Base-by-base conservation (phyloP, 2,888 invertebrate genomes). In the Pammene aurita region DNA sequence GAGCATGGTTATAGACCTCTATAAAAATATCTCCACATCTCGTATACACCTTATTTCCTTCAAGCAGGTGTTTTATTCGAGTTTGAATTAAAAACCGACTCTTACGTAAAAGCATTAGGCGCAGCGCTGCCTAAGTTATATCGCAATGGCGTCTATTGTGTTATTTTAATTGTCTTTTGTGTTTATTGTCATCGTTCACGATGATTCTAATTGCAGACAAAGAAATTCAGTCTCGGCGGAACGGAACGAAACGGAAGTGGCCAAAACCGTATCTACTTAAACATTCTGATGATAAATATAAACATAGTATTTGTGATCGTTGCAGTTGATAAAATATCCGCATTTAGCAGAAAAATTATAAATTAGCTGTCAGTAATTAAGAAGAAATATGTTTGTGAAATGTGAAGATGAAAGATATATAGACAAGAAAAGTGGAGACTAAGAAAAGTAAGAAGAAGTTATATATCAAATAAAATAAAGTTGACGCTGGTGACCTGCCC, bases 191-290 rank as follows among this genome's bases (percentile, higher is more conserved):
- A 58, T 44, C 35, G 52, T 16, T 44, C 35, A 38, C 44, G 46
- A n/a, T 35, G 57, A 50, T 50, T 50, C 58, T 54, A 58, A 66
- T 54, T 58, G 42, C 52, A 66, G 42, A 66, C 66, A 60, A 52
- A 58, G 52, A 52, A 63, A 57, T 57, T 63, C 50, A 34, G 50
- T 42, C 56, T 52, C n/a, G n/a, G n/a, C n/a, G n/a, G n/a, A 26
- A 26, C 48, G 48, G 56, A 57, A 34, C 52, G 48, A 44, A 63
- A 42, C 44, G 63, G n/a, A 38, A 50, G 42, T 50, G 50, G 57
- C 48, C 48, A 48, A 48, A 14, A 38, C 46, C 54, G 56, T 56
- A 42, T 48, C 62, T 62, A 48, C 14, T 4, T 56, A 56, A 67
- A 56, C 48, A 35, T 1, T 2, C 26, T 26, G 26, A 26, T 26